Conservation (phyloP, 2,888 invertebrate genomes). For the Epinotia bilunana region DNA sequence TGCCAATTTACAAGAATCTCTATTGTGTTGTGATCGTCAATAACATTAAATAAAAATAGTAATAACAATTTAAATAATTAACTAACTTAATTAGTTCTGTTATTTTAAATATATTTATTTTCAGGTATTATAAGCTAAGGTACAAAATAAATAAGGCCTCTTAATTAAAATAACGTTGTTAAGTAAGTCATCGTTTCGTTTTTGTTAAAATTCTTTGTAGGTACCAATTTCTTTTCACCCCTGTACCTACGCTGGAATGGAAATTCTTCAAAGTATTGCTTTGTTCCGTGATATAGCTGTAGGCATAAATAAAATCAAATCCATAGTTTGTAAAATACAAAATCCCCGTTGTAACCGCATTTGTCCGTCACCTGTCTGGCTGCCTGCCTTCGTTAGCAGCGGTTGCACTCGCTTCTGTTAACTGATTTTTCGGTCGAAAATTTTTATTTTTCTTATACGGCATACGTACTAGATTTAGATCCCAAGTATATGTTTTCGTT, state of each 20-base stretch:
- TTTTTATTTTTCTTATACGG: background rate
- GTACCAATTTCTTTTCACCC: too few relatives aligned
- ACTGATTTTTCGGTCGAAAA: slow-evolving; percentile 14
- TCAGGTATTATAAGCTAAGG: too few relatives aligned
- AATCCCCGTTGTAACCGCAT: slow-evolving; percentile 13
- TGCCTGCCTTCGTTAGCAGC: slow-evolving; percentile 6
- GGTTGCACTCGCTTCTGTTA: slow-evolving; percentile 13
- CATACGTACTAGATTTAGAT: background rate
- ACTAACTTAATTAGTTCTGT: too few relatives aligned
- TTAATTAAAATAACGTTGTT: too few relatives aligned
- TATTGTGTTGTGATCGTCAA: too few relatives aligned
- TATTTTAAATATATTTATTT: too few relatives aligned
- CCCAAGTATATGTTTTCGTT: background rate
- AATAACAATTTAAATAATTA: too few relatives aligned
- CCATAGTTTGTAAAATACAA: background rate
- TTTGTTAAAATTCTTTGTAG: too few relatives aligned
- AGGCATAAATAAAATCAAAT: background rate
- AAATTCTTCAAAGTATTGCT: background rate
- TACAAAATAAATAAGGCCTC: too few relatives aligned
- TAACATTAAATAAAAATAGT: too few relatives aligned
- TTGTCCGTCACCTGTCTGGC: slow-evolving; percentile 14
- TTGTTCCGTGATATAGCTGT: background rate
- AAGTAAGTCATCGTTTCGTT: too few relatives aligned
- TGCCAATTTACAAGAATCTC: too few relatives aligned
- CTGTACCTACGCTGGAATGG: background rate